phyloP scores from a whole-genome alignment of 2,797 vertebrate species.

The Notoglanidium macrostoma region DNA sequence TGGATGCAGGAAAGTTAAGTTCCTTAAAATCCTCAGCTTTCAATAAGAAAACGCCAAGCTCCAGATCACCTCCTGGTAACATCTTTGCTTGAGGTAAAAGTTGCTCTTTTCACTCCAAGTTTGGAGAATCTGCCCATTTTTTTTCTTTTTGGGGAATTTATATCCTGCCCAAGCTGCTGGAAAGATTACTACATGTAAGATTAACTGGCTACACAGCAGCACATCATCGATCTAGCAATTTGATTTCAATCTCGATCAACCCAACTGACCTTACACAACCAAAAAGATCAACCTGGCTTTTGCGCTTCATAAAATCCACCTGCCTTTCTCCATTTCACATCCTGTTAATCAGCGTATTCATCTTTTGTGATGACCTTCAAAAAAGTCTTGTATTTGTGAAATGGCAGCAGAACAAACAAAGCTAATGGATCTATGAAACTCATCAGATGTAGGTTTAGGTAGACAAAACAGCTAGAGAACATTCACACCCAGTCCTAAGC shows the following conservation, averaged over 20 bases:
- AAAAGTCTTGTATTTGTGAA: not conserved
- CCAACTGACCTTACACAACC: not conserved
- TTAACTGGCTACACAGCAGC: not conserved
- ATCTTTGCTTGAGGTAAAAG: not conserved
- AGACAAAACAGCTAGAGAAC: not conserved
- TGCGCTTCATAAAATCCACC: not conserved
- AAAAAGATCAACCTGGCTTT: not conserved
- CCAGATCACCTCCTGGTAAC: not conserved
- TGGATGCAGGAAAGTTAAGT: not conserved
- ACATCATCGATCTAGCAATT: not conserved
- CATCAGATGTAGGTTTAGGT: not conserved
- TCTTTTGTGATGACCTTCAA: not conserved
- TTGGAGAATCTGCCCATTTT: not conserved
- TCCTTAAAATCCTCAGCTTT: not conserved
- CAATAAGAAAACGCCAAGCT: too few relatives aligned
- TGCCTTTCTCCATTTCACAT: not conserved
- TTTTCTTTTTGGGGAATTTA: not conserved
- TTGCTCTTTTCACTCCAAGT: not conserved
- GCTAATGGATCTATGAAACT: not conserved
- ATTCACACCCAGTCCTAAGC: not conserved
- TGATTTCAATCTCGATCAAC: not conserved
- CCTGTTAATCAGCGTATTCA: not conserved
- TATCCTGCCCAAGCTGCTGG: not conserved
- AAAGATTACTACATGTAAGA: not conserved
- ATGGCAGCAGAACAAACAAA: not conserved